A percentile compares a stretch with the other conserved stretches of the same genome.
These are phyloP conservation scores for Oplegnathus fasciatus DNA, from an alignment of 2,113 vertebrate genomes.

Conservation along the genomic window DNA sequence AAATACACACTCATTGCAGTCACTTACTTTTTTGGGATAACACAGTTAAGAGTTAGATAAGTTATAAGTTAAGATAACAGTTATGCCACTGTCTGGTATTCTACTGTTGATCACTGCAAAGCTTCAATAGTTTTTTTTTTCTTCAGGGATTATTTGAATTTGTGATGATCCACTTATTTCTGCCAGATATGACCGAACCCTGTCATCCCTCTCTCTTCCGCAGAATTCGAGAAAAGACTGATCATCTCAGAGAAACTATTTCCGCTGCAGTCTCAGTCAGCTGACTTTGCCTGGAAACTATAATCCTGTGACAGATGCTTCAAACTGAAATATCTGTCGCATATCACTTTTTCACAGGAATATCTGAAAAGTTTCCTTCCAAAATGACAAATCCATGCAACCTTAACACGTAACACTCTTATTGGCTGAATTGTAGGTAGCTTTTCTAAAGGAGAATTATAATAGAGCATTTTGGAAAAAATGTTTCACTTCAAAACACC, in stretches of 20 bases:
- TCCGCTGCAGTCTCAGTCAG: neutral
- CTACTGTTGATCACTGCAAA: neutral
- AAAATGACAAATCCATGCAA: neutral
- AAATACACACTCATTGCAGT: neutral
- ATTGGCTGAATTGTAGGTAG: neutral
- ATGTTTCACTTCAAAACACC: too few species aligned
- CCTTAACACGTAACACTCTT: neutral
- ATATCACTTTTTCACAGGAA: neutral
- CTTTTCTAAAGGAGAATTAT: neutral
- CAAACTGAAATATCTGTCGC: neutral
- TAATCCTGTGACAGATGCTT: neutral
- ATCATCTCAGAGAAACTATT: neutral
- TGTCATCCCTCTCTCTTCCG: neutral
- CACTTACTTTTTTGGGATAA: too few species aligned
- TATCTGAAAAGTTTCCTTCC: neutral
- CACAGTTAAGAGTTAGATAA: too few species aligned
- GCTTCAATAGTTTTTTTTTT: neutral
- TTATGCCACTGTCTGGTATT: neutral
- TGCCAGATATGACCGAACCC: neutral
- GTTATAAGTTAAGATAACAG: too few species aligned
- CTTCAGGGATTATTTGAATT: neutral
- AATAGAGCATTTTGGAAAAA: neutral
- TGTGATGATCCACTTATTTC: neutral
- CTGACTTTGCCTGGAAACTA: neutral
- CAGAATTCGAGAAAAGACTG: neutral